Percentiles rank a stretch among this genome's conserved stretches.
Conservation (phyloP, 92 coral and sea anemone species). For the Heteractis magnifica region DNA sequence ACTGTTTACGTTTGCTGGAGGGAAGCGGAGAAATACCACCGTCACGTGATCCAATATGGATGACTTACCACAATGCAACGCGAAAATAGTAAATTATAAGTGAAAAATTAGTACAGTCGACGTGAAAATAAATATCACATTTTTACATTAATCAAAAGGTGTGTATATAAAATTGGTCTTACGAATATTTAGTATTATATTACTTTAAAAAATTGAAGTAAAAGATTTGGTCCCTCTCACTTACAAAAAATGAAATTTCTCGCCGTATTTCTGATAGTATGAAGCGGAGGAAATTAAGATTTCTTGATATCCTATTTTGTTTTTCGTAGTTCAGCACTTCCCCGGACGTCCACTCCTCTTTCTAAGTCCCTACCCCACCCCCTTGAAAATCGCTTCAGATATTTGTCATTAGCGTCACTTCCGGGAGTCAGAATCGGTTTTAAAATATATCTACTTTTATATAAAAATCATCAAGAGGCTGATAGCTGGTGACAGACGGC, state of each 20-base stretch:
- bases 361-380: background rate
- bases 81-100: slow-evolving; percentile 1
- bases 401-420: background rate
- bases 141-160: background rate
- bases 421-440: background rate
- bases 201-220: background rate
- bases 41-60: slow-evolving; percentile 43
- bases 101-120: background rate
- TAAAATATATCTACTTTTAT: background rate
- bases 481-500: background rate
- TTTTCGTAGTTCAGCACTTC: background rate
- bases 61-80: slow-evolving; percentile 43
- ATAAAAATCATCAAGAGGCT: background rate
- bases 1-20: slow-evolving; percentile 51
- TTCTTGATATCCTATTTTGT: background rate
- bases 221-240: background rate
- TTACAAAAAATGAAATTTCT: background rate
- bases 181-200: background rate
- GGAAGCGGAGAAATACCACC: slow-evolving; percentile 32
- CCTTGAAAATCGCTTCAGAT: background rate
- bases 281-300: background rate
- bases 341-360: background rate
- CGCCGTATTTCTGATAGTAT: background rate
- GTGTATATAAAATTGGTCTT: background rate
- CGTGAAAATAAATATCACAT: background rate